These are phyloP conservation scores for Phortica okadai DNA, from an alignment of 2,888 invertebrate genomes.

Conservation along the genomic window DNA sequence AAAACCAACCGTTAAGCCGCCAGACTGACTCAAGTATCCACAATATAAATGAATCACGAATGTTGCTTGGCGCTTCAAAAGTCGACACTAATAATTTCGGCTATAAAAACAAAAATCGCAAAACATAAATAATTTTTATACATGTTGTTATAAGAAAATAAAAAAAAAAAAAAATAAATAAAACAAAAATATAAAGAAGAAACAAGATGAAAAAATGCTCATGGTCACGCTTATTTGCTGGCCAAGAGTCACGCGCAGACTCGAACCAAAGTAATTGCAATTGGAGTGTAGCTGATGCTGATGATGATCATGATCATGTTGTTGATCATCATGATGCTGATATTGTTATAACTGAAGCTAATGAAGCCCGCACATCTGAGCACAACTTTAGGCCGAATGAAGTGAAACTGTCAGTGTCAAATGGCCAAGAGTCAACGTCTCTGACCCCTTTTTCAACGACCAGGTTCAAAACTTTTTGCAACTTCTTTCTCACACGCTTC, in stretches of 20 bases:
- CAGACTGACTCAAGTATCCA: too few relatives aligned
- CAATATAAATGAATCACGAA: neutral
- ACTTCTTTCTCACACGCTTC: conserved; percentile 27
- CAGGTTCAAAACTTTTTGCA: neutral
- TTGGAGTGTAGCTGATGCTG: conserved; percentile 45
- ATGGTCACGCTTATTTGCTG: neutral
- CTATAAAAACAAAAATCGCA: neutral
- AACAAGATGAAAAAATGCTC: neutral
- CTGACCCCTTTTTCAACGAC: neutral
- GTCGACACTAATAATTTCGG: neutral
- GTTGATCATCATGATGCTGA: conserved; percentile 29
- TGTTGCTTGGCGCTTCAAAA: neutral
- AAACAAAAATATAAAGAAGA: neutral
- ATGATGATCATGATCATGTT: conserved; percentile 21
- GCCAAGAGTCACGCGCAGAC: neutral
- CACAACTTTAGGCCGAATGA: neutral
- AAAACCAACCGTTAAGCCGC: too few relatives aligned
- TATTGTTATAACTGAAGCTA: neutral
- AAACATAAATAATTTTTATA: neutral
- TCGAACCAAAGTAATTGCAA: conserved; percentile 19
- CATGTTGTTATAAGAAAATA: neutral
- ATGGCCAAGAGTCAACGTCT: conserved; percentile 6
- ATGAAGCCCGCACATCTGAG: neutral
- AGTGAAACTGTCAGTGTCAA: conserved; percentile 41
- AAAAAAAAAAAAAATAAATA: neutral